Evolutionary conservation across 2,888 invertebrate genomes (phyloP).

Genomic region (Heliconius cydno): DNA sequence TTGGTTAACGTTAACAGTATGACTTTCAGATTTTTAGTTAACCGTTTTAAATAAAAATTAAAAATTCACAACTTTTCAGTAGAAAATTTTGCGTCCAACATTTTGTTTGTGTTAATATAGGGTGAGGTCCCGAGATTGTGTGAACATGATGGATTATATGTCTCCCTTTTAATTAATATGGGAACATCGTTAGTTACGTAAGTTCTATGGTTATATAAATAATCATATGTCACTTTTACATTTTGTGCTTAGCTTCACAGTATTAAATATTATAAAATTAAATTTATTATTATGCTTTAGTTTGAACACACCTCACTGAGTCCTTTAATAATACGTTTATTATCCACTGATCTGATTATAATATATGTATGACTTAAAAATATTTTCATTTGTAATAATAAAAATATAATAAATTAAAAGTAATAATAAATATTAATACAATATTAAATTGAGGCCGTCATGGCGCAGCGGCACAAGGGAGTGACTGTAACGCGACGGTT

Average conservation of each 20-base stretch:
- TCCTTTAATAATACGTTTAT: no score
- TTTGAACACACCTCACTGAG: not conserved
- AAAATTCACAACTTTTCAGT: conserved; percentile 1
- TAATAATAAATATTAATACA: no score
- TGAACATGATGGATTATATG: conserved; percentile 21
- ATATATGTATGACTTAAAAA: not conserved
- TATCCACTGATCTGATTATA: not conserved
- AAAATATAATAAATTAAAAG: no score
- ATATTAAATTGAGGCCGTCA: no score
- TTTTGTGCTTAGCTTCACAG: not conserved
- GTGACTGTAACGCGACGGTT: no score
- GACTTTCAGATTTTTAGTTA: not conserved
- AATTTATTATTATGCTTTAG: not conserved
- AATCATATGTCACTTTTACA: not conserved
- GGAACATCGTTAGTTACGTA: conserved; percentile 1
- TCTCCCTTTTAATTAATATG: conserved; percentile 26
- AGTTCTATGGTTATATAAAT: not conserved
- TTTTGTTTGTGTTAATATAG: conserved; percentile 10
- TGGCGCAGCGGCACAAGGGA: no score
- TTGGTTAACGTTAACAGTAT: not conserved
- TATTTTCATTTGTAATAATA: not conserved
- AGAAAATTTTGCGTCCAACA: not conserved
- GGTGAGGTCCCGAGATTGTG: conserved; percentile 9
- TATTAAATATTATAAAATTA: not conserved
- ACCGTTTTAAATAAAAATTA: not conserved